Conservation (phyloP, 2,797 vertebrate genomes). For the Chaetophractus vellerosus region DNA sequence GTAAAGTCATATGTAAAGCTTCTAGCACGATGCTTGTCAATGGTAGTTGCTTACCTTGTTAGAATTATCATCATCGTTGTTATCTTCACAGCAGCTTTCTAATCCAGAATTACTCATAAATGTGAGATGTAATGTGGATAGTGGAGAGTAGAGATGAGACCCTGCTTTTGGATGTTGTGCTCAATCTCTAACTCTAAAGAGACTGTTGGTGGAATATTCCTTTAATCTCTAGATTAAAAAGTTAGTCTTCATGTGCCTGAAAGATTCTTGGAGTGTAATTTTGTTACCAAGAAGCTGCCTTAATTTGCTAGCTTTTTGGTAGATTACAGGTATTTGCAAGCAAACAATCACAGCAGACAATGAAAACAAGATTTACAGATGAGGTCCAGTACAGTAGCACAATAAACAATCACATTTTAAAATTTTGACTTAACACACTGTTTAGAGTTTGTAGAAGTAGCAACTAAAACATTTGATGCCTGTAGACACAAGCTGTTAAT, state of each 20-base stretch:
- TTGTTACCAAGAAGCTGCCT: slow-evolving; percentile 46
- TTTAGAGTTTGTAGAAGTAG: slow-evolving; percentile 62
- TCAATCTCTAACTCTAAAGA: slow-evolving; percentile 53
- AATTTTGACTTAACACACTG: slow-evolving; percentile 65
- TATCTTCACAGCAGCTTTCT: slow-evolving; percentile 16
- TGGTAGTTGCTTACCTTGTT: slow-evolving; percentile 33
- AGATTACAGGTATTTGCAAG: slow-evolving; percentile 57
- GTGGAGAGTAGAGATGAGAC: neutral
- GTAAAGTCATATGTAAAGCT: neutral
- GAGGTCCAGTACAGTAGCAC: slow-evolving; percentile 37
- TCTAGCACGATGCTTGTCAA: neutral
- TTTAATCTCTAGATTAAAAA: slow-evolving; percentile 38
- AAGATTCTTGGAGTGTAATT: slow-evolving; percentile 51
- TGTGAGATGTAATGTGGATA: slow-evolving; percentile 21
- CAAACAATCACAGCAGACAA: slow-evolving; percentile 57
- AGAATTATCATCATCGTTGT: slow-evolving; percentile 5
- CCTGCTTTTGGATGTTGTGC: slow-evolving; percentile 6
- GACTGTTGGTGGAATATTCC: slow-evolving; percentile 35
- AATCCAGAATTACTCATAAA: slow-evolving; percentile 25
- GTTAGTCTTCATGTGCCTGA: neutral
- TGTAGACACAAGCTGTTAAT: slow-evolving; percentile 8
- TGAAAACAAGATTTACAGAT: slow-evolving; percentile 67
- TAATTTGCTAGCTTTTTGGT: slow-evolving; percentile 65
- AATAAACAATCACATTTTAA: slow-evolving; percentile 61
- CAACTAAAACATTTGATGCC: slow-evolving; percentile 53